Conservation (phyloP, 2,113 vertebrate genomes). For the Proterorhinus semilunaris region DNA sequence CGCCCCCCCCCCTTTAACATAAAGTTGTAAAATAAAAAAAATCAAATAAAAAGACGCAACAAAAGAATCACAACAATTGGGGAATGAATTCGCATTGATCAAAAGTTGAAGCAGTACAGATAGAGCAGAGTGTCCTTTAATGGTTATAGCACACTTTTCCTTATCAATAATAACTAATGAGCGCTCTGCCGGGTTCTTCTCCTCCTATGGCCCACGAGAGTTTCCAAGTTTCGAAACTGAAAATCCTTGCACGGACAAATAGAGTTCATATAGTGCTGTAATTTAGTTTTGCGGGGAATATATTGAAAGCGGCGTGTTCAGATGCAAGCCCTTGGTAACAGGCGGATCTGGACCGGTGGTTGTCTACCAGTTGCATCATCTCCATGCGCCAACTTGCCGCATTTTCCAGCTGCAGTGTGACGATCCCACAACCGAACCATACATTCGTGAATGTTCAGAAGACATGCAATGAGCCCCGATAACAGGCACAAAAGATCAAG, state of each 20-base stretch:
- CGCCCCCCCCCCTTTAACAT: slow-evolving; percentile 43
- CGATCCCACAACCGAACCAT: slow-evolving; percentile 48
- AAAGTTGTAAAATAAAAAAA: slow-evolving; percentile 18
- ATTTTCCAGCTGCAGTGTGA: slow-evolving; percentile 79
- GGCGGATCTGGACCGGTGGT: slow-evolving; percentile 56
- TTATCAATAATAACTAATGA: slow-evolving; percentile 24
- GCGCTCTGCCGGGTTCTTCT: slow-evolving; percentile 1
- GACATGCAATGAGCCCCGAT: slow-evolving; percentile 14
- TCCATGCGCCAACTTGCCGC: slow-evolving; percentile 74
- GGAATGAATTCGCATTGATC: neutral
- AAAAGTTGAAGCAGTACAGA: slow-evolving; percentile 8
- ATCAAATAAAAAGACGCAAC: neutral
- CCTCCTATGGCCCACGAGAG: neutral
- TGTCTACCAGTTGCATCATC: slow-evolving; percentile 80
- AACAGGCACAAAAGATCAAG: slow-evolving; percentile 13
- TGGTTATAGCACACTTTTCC: neutral
- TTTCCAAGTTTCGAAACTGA: slow-evolving; percentile 21
- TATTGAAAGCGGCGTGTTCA: slow-evolving; percentile 28
- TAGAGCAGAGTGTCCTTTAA: slow-evolving; percentile 10
- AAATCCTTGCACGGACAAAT: neutral
- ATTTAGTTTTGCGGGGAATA: slow-evolving; percentile 30
- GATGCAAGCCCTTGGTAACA: slow-evolving; percentile 58
- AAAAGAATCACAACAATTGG: neutral
- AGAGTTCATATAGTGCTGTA: neutral
- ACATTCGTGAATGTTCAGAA: slow-evolving; percentile 52